Percentiles rank a stretch among this genome's conserved stretches.
Conservation (phyloP, 2,113 vertebrate genomes). For the Sinocyclocheilus anophthalmus region DNA sequence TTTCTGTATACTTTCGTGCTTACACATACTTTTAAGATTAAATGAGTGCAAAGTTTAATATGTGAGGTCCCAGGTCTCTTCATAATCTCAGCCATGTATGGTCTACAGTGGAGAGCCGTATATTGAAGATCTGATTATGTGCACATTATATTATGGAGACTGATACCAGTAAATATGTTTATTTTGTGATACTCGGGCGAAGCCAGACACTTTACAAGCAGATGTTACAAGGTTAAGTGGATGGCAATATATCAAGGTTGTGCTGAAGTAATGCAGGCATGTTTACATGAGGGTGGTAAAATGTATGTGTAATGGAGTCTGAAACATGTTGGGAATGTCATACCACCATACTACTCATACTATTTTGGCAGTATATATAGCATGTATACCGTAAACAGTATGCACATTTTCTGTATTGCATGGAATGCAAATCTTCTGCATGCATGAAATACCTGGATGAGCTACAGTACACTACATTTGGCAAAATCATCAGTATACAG, state of each 20-base stretch:
- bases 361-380: background rate
- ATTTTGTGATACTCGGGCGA: background rate
- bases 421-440: background rate
- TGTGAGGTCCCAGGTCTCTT: background rate
- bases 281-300: slow-evolving; percentile 22
- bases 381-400: background rate
- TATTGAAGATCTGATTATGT: background rate
- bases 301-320: slow-evolving; percentile 26
- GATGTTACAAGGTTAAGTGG: slow-evolving; percentile 28
- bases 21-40: no score
- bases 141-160: background rate
- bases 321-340: background rate
- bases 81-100: background rate
- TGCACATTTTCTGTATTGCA: background rate
- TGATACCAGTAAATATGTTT: background rate
- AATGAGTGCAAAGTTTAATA: background rate
- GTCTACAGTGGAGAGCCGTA: background rate
- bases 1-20: background rate
- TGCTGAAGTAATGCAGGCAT: slow-evolving; percentile 4
- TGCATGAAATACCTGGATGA: background rate
- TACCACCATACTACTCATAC: background rate
- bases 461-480: background rate
- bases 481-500: background rate
- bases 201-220: slow-evolving; percentile 12
- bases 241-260: background rate